Conservation (phyloP, 2,888 invertebrate genomes). For the Tachina lurida region DNA sequence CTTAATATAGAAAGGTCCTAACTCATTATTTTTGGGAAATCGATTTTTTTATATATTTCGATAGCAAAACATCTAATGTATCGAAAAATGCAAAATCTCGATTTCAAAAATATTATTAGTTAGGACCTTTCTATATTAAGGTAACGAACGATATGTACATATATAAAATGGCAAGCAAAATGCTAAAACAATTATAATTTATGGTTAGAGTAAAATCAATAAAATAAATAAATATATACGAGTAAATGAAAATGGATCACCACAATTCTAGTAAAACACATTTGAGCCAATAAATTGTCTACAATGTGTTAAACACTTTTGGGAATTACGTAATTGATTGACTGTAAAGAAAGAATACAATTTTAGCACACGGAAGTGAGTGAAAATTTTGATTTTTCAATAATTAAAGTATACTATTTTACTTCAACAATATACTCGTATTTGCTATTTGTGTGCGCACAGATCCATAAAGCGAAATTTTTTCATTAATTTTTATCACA, state of each 20-base stretch:
- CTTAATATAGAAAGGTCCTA: too few species aligned
- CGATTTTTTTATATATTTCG: too few species aligned
- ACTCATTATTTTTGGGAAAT: too few species aligned
- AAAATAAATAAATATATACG: background rate
- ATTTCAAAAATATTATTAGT: too few species aligned
- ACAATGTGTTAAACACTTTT: background rate
- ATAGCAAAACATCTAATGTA: too few species aligned
- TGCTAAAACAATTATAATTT: slow-evolving; percentile 36
- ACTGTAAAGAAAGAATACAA: background rate
- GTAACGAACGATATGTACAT: too few species aligned
- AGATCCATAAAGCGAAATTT: background rate
- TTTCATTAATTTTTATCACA: slow-evolving; percentile 18
- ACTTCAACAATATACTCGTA: too few species aligned
- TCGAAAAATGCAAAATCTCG: too few species aligned
- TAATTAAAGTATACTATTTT: too few species aligned
- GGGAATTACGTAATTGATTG: background rate
- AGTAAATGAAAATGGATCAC: slow-evolving; percentile 13
- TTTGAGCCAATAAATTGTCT: background rate
- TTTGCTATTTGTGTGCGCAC: too few species aligned
- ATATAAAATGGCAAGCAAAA: slow-evolving; percentile 15
- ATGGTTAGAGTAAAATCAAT: slow-evolving; percentile 23
- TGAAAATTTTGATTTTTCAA: background rate
- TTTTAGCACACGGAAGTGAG: background rate
- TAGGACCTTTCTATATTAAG: too few species aligned
- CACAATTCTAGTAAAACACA: slow-evolving; percentile 13